A percentile compares a stretch with the other conserved stretches of the same genome.
phyloP scores from a whole-genome alignment of 2,797 vertebrate genomes.

The Protonibea diacanthus region DNA sequence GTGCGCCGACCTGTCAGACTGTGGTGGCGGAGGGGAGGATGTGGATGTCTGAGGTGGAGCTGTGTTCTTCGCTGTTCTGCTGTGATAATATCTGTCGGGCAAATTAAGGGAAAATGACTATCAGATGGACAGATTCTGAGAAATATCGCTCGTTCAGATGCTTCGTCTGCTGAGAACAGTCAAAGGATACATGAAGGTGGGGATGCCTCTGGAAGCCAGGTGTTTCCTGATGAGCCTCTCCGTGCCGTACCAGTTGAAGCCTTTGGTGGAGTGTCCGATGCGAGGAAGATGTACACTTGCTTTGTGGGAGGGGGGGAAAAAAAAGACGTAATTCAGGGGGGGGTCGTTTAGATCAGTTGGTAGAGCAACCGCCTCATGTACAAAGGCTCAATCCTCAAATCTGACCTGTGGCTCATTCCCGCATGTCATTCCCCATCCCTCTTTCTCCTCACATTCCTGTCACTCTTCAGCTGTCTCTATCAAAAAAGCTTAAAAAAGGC shows the following conservation, averaged over 20 bases:
- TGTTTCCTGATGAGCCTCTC: slow-evolving; percentile 94
- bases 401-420: too few relatives aligned
- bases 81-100: slow-evolving; percentile 90
- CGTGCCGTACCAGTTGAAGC: slow-evolving; percentile 96
- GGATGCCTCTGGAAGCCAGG: slow-evolving; percentile 87
- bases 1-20: neutral
- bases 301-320: slow-evolving; percentile 65
- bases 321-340: neutral
- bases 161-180: neutral
- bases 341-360: too few relatives aligned
- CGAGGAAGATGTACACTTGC: slow-evolving; percentile 95
- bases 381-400: too few relatives aligned
- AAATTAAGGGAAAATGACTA: slow-evolving; percentile 45
- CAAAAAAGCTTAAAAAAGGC: slow-evolving; percentile 1
- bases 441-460: too few relatives aligned
- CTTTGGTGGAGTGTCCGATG: slow-evolving; percentile 92
- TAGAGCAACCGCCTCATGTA: too few relatives aligned
- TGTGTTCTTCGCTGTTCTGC: slow-evolving; percentile 54
- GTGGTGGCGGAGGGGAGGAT: slow-evolving; percentile 13
- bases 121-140: neutral
- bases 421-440: too few relatives aligned
- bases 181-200: slow-evolving; percentile 91
- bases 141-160: neutral
- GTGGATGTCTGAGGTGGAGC: slow-evolving; percentile 29
- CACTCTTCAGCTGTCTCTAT: too few relatives aligned